Evolutionary conservation across 2,113 vertebrate genomes (phyloP).

Genomic region (Piaya cayana): DNA sequence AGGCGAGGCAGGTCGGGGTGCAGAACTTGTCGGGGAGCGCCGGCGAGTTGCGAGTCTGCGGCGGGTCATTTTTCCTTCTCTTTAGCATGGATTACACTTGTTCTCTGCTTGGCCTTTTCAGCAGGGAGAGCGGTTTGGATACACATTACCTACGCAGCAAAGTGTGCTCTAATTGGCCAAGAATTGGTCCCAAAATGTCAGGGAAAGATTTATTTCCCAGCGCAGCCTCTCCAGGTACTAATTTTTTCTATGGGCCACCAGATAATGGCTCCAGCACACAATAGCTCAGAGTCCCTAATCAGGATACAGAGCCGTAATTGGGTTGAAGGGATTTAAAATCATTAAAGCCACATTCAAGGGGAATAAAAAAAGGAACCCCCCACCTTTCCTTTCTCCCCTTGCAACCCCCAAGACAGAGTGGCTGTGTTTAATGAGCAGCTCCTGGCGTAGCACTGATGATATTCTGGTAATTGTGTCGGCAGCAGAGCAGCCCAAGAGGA

Average conservation of each 20-base stretch:
- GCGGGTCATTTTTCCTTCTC: background rate
- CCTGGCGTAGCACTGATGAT: conserved; percentile 70
- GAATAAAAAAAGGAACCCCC: conserved; percentile 74
- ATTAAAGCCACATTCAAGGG: conserved; percentile 79
- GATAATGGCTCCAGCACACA: conserved; percentile 78
- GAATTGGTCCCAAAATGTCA: conserved; percentile 82
- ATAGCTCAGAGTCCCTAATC: conserved; percentile 78
- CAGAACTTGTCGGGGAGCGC: background rate
- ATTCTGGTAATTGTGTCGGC: conserved; percentile 69
- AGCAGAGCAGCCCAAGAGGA: conserved; percentile 31
- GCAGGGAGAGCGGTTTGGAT: conserved; percentile 72
- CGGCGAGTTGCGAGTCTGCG: background rate
- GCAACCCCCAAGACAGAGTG: conserved; percentile 61
- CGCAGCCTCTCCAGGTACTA: conserved; percentile 79
- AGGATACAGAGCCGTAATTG: conserved; percentile 80
- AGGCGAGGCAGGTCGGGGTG: background rate
- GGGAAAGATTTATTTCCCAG: conserved; percentile 80
- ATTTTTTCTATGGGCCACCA: conserved; percentile 78
- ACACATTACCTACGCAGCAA: conserved; percentile 69
- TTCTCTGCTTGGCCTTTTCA: conserved; percentile 70
- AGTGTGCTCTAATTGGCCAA: conserved; percentile 79
- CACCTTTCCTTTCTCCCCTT: background rate
- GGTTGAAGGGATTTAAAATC: conserved; percentile 83
- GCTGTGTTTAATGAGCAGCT: conserved; percentile 80
- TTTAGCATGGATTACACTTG: conserved; percentile 48